These are phyloP conservation scores for Aphidius gifuensis DNA, from an alignment of 1,140 invertebrate species.

Conservation along the genomic window DNA sequence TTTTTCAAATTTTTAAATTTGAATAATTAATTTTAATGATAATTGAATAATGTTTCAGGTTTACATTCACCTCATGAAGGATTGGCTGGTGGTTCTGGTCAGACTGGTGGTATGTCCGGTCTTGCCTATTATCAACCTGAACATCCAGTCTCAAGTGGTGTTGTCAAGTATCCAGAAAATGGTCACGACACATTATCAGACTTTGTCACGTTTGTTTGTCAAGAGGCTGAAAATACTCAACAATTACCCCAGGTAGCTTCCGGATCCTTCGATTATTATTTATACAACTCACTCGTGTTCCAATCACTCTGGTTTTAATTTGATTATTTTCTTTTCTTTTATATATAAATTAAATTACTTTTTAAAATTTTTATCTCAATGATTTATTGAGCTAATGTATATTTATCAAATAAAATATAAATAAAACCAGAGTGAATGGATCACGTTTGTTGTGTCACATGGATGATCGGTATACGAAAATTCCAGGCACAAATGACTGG, in stretches of 20 bases:
- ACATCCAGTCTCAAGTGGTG: slow-evolving; percentile 59
- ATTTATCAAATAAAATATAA: neutral
- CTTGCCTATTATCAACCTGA: slow-evolving; percentile 64
- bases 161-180: slow-evolving; percentile 78
- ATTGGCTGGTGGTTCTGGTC: slow-evolving; percentile 66
- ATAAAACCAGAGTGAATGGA: slow-evolving; percentile 34
- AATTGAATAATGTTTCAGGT: slow-evolving; percentile 51
- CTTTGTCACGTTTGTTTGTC: slow-evolving; percentile 94
- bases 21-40: slow-evolving; percentile 22
- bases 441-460: slow-evolving; percentile 37
- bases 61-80: slow-evolving; percentile 61
- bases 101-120: slow-evolving; percentile 61
- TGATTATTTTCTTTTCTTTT: slow-evolving; percentile 10
- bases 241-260: slow-evolving; percentile 72
- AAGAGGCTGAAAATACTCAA: slow-evolving; percentile 82
- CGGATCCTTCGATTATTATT: slow-evolving; percentile 28
- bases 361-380: neutral
- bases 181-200: slow-evolving; percentile 90
- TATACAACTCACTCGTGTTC: slow-evolving; percentile 29
- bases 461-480: slow-evolving; percentile 52
- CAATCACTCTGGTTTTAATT: slow-evolving; percentile 37
- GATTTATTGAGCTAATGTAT: no score
- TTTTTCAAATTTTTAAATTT: neutral
- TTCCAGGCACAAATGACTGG: slow-evolving; percentile 57
- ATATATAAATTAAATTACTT: neutral